Base-by-base conservation (phyloP, 2,888 invertebrate genomes). In the Eilema depressum region DNA sequence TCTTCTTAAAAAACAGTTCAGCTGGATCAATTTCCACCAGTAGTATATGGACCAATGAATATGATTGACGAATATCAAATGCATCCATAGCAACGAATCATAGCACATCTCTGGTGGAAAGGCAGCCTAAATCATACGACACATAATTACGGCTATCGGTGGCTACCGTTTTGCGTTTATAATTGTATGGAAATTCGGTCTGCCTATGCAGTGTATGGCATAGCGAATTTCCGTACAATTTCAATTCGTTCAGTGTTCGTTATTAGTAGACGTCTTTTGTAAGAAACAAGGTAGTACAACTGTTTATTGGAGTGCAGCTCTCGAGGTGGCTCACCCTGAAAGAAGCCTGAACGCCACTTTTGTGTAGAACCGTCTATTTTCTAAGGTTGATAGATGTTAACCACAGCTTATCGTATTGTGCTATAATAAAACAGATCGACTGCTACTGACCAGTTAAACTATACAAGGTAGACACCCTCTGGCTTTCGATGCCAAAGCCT, bases 121-220 rank as follows among this genome's bases (percentile, higher is more conserved):
- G n/a, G n/a, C n/a, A n/a, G n/a, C n/a, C n/a, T n/a, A n/a, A 75
- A 78, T 72, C 74, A 75, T 71, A 69, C 26, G 66, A 64, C 57
- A 59, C 66, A 63, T 72, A 66, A n/a, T 81, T 78, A 69, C 68
- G 65, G 66, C 69, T 41, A 28, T 30, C 63, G 28, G n/a, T 20
- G 37, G 59, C 28, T 41, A 30, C 66, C 28, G 41, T 80, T 78
- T 71, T 66, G 53, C 53, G 20, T n/a, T n/a, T n/a, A n/a, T 53
- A 53, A 53, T 53, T 53, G n/a, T n/a, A 53, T n/a, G n/a, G 20
- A 53, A 53, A 53, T 53, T 53, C 8, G 8, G 53, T n/a, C 7
- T 53, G 53, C 53, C 0, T 53, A 47, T 47, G 20, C 47, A 47
- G 47, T 14, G 41, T 17, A 53, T n/a, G n/a, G n/a, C 5, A n/a